Evolutionary conservation across 2,888 invertebrate genomes (phyloP), one percentile per base, ranked within the genome.

Genomic region (Agrotis ipsilon): DNA sequence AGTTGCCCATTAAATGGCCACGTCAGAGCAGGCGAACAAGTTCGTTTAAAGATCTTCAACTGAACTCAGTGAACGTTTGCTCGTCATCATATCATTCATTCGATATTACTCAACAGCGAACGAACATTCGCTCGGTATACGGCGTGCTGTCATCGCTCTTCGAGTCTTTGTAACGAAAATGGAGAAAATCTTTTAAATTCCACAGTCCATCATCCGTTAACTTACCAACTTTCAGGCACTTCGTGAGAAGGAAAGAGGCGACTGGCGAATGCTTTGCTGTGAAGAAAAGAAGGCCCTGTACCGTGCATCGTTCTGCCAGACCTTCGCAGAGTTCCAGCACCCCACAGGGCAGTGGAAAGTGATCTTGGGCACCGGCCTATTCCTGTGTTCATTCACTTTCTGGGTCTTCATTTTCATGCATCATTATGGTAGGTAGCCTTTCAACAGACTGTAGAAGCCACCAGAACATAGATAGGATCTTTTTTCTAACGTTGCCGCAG

Each of bases 261-360:
- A 99, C 91, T 99, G 99, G 99, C 98, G 98, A 84, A 97, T 97
- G 85, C 94, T 99, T 5, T 97, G 98, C 19, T 92, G 98, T n/a
- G 98, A 98, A 57, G 99, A 99, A 85, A 99, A 99, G 96, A 99
- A 99, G 94, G 96, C 97, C 0, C 93, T 99, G 57, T 99, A 99
- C 96, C 97, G 99, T 67, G 97, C 98, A 3, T 98, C 98, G 73
- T 99, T 98, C 94, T 98, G 99, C 88, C 98, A 98, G 92, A 99
- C 99, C 6, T 98, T 98, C 90, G 94, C 98, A 0, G 99, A 99
- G 96, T 97, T 99, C 92, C 95, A 97, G 71, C 97, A 98, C 1
- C 98, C 98, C 4, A 97, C 97, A 18, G 99, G 98, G 19, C 97
- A 97, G 86, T 99, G 98, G 98, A 99, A 99, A 93, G 91, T 95